These are phyloP conservation scores for Hirtodrosophila confusa DNA, from an alignment of 2,888 invertebrate genomes.

Conservation along the genomic window DNA sequence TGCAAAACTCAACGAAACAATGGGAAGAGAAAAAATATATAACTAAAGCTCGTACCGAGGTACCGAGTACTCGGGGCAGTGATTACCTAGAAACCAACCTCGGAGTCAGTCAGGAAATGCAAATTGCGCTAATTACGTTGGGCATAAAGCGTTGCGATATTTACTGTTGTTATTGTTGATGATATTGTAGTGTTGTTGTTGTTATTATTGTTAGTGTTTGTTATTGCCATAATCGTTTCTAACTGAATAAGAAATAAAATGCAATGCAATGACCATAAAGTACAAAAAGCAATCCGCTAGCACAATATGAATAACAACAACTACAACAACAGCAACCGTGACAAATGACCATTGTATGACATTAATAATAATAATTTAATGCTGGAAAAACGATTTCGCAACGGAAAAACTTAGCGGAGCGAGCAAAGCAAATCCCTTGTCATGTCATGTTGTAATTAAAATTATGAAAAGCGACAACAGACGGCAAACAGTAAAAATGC, in stretches of 20 bases:
- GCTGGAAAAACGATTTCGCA: slow-evolving; percentile 64
- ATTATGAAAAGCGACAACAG: slow-evolving; percentile 54
- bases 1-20: slow-evolving; percentile 59
- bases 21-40: slow-evolving; percentile 23
- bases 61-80: slow-evolving; percentile 12
- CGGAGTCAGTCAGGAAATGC: slow-evolving; percentile 75
- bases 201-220: slow-evolving; percentile 18
- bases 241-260: slow-evolving; percentile 66
- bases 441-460: slow-evolving; percentile 77
- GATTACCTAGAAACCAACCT: slow-evolving; percentile 61
- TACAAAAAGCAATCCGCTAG: slow-evolving; percentile 50
- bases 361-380: slow-evolving; percentile 77
- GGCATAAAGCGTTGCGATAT: slow-evolving; percentile 59
- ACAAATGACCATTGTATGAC: slow-evolving; percentile 77
- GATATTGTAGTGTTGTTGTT: slow-evolving; percentile 8
- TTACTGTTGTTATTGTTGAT: slow-evolving; percentile 43
- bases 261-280: slow-evolving; percentile 67
- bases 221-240: slow-evolving; percentile 74
- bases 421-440: slow-evolving; percentile 68
- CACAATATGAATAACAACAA: slow-evolving; percentile 10
- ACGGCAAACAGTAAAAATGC: slow-evolving; percentile 20
- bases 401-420: slow-evolving; percentile 62
- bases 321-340: slow-evolving; percentile 54
- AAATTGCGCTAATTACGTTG: slow-evolving; percentile 77
- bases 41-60: slow-evolving; percentile 33